A percentile compares a stretch with the other conserved stretches of the same genome.
Conservation (phyloP, 2,888 invertebrate species). For the Orthonychiurus folsomi region DNA sequence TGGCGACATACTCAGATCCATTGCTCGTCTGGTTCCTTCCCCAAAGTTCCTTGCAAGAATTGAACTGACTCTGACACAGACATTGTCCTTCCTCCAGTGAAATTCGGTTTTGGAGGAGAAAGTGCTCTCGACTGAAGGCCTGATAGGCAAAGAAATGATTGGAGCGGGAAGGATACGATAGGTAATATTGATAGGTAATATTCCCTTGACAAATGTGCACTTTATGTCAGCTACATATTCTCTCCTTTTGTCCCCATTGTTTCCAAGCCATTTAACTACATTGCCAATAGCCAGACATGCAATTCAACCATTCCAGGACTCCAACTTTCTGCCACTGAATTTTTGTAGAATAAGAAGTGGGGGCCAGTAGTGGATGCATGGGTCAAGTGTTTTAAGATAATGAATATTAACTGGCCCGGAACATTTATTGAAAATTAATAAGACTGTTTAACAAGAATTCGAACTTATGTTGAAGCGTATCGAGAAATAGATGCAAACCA, state of each 20-base stretch:
- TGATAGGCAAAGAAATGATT: not conserved
- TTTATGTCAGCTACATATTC: constrained; percentile 29
- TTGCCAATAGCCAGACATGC: constrained; percentile 25
- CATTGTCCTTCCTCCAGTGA: not conserved
- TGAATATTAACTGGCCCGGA: no score
- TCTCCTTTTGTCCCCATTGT: constrained; percentile 23
- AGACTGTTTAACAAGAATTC: no score
- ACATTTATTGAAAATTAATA: no score
- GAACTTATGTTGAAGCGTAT: no score
- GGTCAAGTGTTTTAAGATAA: no score
- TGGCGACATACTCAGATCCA: not conserved
- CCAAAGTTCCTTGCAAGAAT: no score
- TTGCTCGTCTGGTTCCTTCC: no score
- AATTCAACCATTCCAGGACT: no score
- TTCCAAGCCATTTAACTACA: constrained; percentile 27
- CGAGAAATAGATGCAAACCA: no score
- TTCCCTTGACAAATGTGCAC: constrained; percentile 27
- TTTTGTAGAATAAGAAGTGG: no score
- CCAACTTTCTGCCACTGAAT: constrained; percentile 11
- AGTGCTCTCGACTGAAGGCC: not conserved
- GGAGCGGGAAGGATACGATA: not conserved
- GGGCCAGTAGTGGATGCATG: no score
- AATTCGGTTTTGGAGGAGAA: not conserved
- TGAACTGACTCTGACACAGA: not conserved
- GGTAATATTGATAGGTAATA: not conserved